Percentiles rank a stretch among this genome's conserved stretches.
These are phyloP conservation scores for Dicrurus megarhynchus DNA, from an alignment of 2,113 vertebrate species.

Conservation along the genomic window DNA sequence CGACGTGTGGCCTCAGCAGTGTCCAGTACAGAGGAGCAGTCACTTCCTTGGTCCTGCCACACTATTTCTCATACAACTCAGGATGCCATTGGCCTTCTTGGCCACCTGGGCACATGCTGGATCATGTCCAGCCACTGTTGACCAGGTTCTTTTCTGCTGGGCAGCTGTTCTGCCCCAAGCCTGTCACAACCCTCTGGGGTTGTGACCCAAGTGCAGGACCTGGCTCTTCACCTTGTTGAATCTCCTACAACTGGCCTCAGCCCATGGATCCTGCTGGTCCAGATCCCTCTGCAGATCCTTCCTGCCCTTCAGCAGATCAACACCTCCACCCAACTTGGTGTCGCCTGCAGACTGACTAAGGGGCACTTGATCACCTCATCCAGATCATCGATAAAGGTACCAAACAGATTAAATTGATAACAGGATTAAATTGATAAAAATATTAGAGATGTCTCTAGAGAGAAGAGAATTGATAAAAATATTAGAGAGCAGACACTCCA, in stretches of 20 bases:
- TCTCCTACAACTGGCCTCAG: accelerated
- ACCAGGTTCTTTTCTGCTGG: background rate
- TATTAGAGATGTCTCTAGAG: background rate
- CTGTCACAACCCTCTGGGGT: background rate
- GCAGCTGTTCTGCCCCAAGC: background rate
- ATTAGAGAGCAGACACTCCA: background rate
- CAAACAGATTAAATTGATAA: background rate
- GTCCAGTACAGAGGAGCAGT: background rate
- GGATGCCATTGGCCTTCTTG: background rate
- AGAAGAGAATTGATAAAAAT: too few relatives aligned
- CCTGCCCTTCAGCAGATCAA: background rate
- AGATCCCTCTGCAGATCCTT: background rate
- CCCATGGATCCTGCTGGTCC: background rate
- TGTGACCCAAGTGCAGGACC: background rate
- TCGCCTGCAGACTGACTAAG: background rate
- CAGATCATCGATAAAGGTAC: background rate
- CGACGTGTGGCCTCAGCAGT: background rate
- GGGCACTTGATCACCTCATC: background rate
- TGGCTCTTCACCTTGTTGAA: background rate
- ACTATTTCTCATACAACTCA: background rate
- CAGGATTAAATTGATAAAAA: background rate
- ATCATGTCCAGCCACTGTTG: background rate
- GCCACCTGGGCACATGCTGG: background rate
- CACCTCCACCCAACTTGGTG: background rate
- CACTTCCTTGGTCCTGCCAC: background rate